Evolutionary conservation across 2,888 invertebrate species (phyloP), one percentile per base, ranked within the genome.

Genomic region (Cephus rjabovi): DNA sequence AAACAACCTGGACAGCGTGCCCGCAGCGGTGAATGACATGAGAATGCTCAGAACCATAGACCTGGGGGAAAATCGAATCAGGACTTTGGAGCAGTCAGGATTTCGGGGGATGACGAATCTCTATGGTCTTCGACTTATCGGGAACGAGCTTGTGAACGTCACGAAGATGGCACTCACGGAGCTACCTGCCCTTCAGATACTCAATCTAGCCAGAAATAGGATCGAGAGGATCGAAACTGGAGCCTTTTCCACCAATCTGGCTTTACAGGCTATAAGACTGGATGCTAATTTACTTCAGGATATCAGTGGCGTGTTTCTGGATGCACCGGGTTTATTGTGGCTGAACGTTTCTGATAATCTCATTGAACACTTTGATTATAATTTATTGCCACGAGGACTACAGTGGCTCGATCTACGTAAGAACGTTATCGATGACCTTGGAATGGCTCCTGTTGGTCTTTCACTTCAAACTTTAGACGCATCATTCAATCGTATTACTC

Each of bases 331-430:
- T 87, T 92, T 97, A 85, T 93, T 96, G 88, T 97, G 96, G 96
- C 92, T 97, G 78, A 97, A 97, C 92, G 95, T 97, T 86, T 96
- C 96, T 81, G 96, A 96, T 92, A 97, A 97, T 93, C 95, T 95
- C 88, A 93, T 97, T 87, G 95, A 95, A 89, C 95, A 95, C 94
- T 97, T 97, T 92, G 97, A 97, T 92, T 97, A 96, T 90, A 94
- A 96, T 30, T 94, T 96, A 83, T 95, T 97, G 81, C 97, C 97
- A 12, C 92, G 93, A 84, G 95, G 95, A 79, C 92, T 97, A 85
- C 96, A 96, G 89, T 96, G 96, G 96, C 92, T 97, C 78, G 97
- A 97, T 92, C 93, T 97, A 88, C 97, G 97, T 89, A 96, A 96
- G 90, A 97, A 97, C 92, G 94, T 95, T 86, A 94, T 97, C 81